Percentiles rank a stretch among this genome's conserved stretches.
phyloP scores from a whole-genome alignment of 1,140 invertebrate species.

The Pristionchus pacificus region DNA sequence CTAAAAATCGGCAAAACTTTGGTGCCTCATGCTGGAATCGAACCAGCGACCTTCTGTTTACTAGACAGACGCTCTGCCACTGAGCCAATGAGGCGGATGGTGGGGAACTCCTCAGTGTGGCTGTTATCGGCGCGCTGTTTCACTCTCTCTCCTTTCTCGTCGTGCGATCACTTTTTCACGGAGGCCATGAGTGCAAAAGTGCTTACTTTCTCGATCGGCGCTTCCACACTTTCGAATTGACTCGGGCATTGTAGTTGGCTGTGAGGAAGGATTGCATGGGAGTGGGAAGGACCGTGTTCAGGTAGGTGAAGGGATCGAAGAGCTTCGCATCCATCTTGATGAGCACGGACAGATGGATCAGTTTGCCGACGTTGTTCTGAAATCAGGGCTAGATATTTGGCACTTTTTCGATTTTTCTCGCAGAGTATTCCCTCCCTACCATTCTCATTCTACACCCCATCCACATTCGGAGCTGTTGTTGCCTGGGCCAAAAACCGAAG shows the following conservation, averaged over 20 bases:
- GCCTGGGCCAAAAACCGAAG: no score
- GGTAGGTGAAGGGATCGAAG: slow-evolving; percentile 46
- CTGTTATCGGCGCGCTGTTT: not conserved
- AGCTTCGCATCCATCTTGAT: slow-evolving; percentile 46
- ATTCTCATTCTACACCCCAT: no score
- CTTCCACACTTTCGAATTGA: slow-evolving; percentile 49
- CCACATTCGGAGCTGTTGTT: no score
- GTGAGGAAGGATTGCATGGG: slow-evolving; percentile 52
- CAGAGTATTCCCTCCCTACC: no score
- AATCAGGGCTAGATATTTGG: no score
- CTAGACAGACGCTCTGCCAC: slow-evolving; percentile 47
- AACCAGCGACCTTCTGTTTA: slow-evolving; percentile 49
- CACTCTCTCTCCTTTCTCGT: slow-evolving; percentile 12
- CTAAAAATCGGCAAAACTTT: slow-evolving; percentile 10
- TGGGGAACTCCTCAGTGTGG: not conserved
- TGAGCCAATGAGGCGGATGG: slow-evolving; percentile 41
- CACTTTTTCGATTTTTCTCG: no score
- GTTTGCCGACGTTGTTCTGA: slow-evolving; percentile 37
- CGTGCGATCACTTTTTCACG: no score
- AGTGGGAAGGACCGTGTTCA: slow-evolving; percentile 53
- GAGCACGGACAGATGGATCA: slow-evolving; percentile 42
- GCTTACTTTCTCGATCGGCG: slow-evolving; percentile 20
- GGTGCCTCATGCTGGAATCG: slow-evolving; percentile 47
- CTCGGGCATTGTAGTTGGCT: slow-evolving; percentile 50
- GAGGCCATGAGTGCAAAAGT: no score